A percentile compares a stretch with the other conserved stretches of the same genome.
Evolutionary conservation across 2,113 vertebrate genomes (phyloP).

Genomic region (Cynocephalus volans): DNA sequence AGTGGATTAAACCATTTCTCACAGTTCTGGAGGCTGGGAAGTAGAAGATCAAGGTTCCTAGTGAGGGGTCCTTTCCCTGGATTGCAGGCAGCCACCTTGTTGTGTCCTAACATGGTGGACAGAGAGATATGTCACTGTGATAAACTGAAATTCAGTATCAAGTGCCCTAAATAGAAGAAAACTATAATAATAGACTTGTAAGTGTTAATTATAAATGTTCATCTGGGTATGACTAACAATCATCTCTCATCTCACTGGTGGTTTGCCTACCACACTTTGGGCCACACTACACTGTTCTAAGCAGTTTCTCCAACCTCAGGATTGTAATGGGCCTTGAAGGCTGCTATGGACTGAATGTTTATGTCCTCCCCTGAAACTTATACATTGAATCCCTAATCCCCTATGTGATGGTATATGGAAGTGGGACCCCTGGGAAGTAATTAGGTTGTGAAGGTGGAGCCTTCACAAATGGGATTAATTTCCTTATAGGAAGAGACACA

Average conservation of each 20-base stretch:
- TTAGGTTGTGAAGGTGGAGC: neutral
- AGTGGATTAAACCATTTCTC: too few relatives aligned
- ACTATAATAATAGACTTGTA: neutral
- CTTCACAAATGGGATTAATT: neutral
- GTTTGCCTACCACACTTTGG: neutral
- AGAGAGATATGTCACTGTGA: neutral
- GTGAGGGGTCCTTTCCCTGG: too few relatives aligned
- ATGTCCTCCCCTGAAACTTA: neutral
- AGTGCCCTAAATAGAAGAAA: slow-evolving; percentile 23
- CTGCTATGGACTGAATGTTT: neutral
- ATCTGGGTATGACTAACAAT: neutral
- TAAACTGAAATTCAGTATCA: slow-evolving; percentile 43
- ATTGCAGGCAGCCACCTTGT: too few relatives aligned
- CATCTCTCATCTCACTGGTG: neutral
- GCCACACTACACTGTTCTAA: neutral
- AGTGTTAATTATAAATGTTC: slow-evolving; percentile 2
- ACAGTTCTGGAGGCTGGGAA: too few relatives aligned
- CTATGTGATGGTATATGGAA: neutral
- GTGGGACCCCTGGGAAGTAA: neutral
- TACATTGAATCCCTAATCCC: neutral
- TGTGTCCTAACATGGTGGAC: too few relatives aligned
- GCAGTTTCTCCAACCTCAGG: neutral
- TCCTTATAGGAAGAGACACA: neutral
- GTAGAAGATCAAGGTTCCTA: too few relatives aligned
- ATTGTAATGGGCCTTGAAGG: neutral